A percentile compares a stretch with the other conserved stretches of the same genome.
Conservation (phyloP, 2,113 vertebrate species). For the Thermophis baileyi region DNA sequence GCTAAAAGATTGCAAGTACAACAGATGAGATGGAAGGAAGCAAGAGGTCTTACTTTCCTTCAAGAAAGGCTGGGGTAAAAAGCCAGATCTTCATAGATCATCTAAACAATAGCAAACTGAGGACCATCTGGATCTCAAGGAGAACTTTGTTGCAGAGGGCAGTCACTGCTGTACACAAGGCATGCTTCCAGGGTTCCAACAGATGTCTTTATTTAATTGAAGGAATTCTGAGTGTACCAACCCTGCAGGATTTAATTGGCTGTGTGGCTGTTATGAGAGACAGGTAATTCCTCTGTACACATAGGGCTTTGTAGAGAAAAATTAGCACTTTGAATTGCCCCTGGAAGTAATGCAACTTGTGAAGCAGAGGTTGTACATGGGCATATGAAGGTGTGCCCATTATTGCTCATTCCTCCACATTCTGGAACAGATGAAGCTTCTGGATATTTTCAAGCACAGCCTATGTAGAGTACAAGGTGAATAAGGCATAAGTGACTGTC, state of each 20-base stretch:
- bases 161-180: not conserved
- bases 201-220: not conserved
- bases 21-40: not conserved
- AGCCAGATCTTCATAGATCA: not conserved
- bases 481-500: not conserved
- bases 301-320: not conserved
- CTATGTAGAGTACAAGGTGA: not conserved
- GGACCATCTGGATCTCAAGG: not conserved
- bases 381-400: not conserved
- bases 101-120: not conserved
- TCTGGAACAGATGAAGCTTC: not conserved
- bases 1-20: not conserved
- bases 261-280: not conserved
- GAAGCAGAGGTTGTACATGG: not conserved
- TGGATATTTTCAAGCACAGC: too few relatives aligned
- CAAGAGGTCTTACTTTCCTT: not conserved
- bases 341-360: not conserved
- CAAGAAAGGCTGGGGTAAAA: not conserved
- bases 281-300: not conserved
- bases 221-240: not conserved
- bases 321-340: not conserved
- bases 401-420: not conserved
- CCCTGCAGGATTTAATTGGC: not conserved
- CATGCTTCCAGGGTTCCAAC: not conserved
- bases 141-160: not conserved